These are phyloP conservation scores for Brevipalpus yothersi DNA, from an alignment of 1,140 invertebrate species.

Conservation along the genomic window DNA sequence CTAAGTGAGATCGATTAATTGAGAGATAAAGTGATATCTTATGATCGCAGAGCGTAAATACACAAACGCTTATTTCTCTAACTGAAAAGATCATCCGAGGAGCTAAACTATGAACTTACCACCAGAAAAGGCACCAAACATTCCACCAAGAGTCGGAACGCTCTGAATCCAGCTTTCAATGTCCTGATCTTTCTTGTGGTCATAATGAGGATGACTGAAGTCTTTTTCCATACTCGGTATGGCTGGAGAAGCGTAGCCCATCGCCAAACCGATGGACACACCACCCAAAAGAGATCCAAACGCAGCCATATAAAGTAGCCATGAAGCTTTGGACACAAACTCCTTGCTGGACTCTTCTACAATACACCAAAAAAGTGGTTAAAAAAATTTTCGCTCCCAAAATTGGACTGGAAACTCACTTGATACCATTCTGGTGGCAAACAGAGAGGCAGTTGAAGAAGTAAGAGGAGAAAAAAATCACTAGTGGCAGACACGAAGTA, in stretches of 20 bases:
- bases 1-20: not conserved
- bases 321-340: not conserved
- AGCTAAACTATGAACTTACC: conserved; percentile 2
- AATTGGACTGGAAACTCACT: too few species aligned
- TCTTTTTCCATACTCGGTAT: conserved; percentile 8
- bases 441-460: too few species aligned
- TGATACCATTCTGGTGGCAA: too few species aligned
- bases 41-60: too few species aligned
- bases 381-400: too few species aligned
- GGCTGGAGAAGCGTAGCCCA: conserved; percentile 12
- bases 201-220: not conserved
- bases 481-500: too few species aligned
- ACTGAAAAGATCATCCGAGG: too few species aligned
- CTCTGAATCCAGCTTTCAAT: conserved; percentile 12
- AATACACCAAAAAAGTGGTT: too few species aligned
- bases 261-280: conserved; percentile 9
- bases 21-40: not conserved
- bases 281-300: conserved; percentile 8
- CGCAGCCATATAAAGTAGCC: conserved; percentile 8
- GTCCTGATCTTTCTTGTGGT: not conserved
- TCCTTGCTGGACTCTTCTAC: too few species aligned
- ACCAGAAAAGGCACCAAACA: conserved; percentile 11
- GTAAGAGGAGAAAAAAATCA: too few species aligned
- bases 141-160: conserved; percentile 11
- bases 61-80: too few species aligned